These are phyloP conservation scores for Lycaon pictus DNA, from an alignment of 2,113 vertebrate species.

Conservation along the genomic window DNA sequence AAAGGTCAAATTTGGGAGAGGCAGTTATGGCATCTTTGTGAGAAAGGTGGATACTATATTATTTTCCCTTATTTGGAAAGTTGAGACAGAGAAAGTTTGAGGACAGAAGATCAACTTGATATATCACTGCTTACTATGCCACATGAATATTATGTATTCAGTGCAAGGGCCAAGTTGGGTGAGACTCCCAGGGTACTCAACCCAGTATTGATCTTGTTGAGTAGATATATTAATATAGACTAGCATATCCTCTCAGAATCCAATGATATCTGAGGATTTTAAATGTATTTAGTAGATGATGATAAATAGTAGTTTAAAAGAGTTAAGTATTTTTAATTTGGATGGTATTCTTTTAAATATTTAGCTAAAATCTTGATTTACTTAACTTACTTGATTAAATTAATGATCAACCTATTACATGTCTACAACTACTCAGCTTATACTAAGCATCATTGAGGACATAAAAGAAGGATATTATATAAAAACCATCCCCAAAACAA, in stretches of 20 bases:
- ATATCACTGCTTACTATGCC: not conserved
- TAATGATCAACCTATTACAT: not conserved
- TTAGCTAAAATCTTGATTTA: not conserved
- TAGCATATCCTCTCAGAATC: not conserved
- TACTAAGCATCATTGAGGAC: not conserved
- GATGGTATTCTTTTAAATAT: not conserved
- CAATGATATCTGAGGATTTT: not conserved
- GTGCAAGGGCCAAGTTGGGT: not conserved
- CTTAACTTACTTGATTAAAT: constrained; percentile 16
- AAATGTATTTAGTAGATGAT: not conserved
- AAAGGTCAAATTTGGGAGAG: not conserved
- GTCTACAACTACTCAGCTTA: not conserved
- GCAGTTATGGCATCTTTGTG: not conserved
- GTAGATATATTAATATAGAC: not conserved
- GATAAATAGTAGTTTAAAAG: not conserved
- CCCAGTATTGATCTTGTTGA: not conserved
- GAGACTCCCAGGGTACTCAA: not conserved
- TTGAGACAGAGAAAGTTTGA: not conserved
- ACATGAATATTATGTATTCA: not conserved
- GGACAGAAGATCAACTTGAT: not conserved
- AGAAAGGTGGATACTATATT: not conserved
- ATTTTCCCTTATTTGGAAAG: not conserved
- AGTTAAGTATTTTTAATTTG: constrained; percentile 29
- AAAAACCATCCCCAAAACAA: not conserved
- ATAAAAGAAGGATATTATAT: not conserved